Conservation (phyloP, 2,797 vertebrate genomes). For the Diplodus puntazzo region DNA sequence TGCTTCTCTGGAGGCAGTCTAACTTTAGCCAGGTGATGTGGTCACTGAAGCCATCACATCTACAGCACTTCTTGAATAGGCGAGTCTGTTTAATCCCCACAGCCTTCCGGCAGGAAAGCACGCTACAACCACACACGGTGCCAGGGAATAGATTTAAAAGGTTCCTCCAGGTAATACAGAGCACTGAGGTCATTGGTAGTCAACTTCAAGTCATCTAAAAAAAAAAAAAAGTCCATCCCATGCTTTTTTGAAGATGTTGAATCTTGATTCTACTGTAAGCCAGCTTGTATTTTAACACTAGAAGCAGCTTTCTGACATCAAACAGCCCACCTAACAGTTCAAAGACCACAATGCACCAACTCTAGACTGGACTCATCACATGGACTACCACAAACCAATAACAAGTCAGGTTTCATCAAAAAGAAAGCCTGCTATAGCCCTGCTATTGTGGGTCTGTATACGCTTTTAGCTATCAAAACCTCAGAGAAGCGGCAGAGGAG, state of each 20-base stretch:
- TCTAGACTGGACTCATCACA: background rate
- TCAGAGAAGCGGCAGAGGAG: background rate
- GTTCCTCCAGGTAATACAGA: background rate
- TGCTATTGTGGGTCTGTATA: background rate
- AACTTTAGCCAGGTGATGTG: no score
- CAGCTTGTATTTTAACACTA: slow-evolving; percentile 14
- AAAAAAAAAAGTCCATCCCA: no score
- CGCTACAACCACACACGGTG: background rate
- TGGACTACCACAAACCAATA: background rate
- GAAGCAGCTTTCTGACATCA: slow-evolving; percentile 17
- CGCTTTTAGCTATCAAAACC: background rate
- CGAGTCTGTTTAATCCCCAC: background rate
- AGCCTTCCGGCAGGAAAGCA: background rate
- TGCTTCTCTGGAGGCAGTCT: no score
- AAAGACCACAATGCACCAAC: slow-evolving; percentile 32
- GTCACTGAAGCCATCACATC: no score
- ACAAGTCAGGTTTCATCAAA: background rate
- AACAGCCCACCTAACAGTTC: slow-evolving; percentile 1
- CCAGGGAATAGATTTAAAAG: background rate
- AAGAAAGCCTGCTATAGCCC: no score
- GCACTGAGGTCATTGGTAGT: background rate
- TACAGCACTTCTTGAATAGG: background rate
- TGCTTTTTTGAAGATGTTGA: background rate
- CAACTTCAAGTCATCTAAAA: no score
- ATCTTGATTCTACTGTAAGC: slow-evolving; percentile 7